phyloP scores from a whole-genome alignment of 92 coral and sea anemone species.

The Epizoanthus rinbou region DNA sequence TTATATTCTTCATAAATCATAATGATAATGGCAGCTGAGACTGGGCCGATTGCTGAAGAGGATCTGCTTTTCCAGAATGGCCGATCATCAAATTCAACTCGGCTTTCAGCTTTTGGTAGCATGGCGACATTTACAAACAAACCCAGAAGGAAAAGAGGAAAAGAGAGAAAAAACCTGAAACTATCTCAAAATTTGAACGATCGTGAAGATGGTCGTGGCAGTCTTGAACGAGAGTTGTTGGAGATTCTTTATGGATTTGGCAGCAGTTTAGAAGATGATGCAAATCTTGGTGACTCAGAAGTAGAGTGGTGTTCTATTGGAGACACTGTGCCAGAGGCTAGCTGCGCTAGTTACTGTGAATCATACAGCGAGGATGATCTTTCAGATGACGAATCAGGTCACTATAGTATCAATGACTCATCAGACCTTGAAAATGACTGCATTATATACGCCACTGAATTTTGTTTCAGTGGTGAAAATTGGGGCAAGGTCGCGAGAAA shows the following conservation, averaged over 20 bases:
- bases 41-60: no score
- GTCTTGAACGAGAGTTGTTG: conserved; percentile 24
- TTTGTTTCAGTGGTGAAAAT: not conserved
- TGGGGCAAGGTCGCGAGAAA: not conserved
- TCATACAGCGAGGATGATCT: not conserved
- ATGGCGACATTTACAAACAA: not conserved
- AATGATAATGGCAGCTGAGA: not conserved
- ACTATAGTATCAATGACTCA: no score
- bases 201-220: no score
- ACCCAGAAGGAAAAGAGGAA: conserved; percentile 16
- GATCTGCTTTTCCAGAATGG: not conserved
- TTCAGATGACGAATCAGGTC: conserved; percentile 17
- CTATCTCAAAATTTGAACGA: not conserved
- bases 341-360: not conserved
- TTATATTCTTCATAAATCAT: not conserved
- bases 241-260: conserved; percentile 11
- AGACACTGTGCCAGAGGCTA: not conserved
- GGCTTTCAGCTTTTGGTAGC: not conserved
- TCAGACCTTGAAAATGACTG: conserved; percentile 9
- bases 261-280: not conserved
- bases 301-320: not conserved
- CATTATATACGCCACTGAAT: not conserved
- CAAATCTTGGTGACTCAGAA: not conserved
- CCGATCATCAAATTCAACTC: not conserved
- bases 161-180: not conserved